These are phyloP conservation scores for Drosophila burlai DNA, from an alignment of 1,140 invertebrate species.

Conservation along the genomic window DNA sequence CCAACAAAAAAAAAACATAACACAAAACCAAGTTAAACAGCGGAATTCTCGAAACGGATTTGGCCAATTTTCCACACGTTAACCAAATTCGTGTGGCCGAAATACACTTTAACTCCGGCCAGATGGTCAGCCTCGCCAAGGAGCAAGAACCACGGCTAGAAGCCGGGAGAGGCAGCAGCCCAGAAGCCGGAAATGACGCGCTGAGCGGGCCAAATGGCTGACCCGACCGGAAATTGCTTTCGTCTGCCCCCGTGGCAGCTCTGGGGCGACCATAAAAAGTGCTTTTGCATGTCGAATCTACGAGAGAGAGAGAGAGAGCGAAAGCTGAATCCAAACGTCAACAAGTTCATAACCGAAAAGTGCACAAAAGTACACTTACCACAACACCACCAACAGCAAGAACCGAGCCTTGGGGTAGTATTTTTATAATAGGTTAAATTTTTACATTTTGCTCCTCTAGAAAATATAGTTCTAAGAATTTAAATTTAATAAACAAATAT, in stretches of 20 bases:
- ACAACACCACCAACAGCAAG: background rate
- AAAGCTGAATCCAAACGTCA: conserved; percentile 22
- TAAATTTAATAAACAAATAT: too few relatives aligned
- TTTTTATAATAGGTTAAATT: too few relatives aligned
- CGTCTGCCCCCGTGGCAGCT: conserved; percentile 37
- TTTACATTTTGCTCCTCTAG: too few relatives aligned
- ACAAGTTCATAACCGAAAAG: conserved; percentile 47
- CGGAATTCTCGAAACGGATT: conserved; percentile 51
- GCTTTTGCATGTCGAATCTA: conserved; percentile 54
- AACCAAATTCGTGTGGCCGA: conserved; percentile 33
- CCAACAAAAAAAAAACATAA: background rate
- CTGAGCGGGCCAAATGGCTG: conserved; percentile 57
- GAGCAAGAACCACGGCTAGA: conserved; percentile 12
- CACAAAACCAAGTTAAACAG: conserved; percentile 17
- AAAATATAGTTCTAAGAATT: too few relatives aligned
- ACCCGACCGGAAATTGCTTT: conserved; percentile 66
- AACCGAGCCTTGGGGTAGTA: too few relatives aligned
- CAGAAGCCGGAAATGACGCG: conserved; percentile 64
- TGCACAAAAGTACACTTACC: background rate
- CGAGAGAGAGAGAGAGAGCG: background rate
- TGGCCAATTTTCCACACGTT: conserved; percentile 72
- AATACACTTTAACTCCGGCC: conserved; percentile 28
- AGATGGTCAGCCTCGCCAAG: conserved; percentile 10
- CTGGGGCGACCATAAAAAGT: conserved; percentile 24
- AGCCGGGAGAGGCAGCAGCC: background rate